Evolutionary conservation across 2,797 vertebrate species (phyloP).

Genomic region (Thaleichthys pacificus): DNA sequence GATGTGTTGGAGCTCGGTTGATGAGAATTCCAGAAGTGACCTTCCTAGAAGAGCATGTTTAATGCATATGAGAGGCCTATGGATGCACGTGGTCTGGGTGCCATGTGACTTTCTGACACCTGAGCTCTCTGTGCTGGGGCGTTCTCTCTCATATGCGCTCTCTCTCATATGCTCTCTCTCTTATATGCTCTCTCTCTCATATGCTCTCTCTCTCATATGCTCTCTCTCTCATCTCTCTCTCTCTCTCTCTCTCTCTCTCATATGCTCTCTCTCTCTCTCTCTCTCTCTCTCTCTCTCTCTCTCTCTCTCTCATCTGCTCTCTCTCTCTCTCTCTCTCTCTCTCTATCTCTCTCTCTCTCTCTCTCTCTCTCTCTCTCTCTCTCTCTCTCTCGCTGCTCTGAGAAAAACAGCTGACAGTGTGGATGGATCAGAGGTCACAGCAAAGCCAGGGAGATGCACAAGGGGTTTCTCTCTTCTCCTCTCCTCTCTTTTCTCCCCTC

Average conservation of each 20-base stretch:
- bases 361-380: slow-evolving; percentile 4
- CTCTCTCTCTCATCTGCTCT: slow-evolving; percentile 3
- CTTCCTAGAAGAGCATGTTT: no score
- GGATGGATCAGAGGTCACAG: slow-evolving; percentile 25
- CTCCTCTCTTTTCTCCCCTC: slow-evolving; percentile 39
- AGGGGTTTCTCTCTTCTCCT: slow-evolving; percentile 67
- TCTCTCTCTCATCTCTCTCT: slow-evolving; percentile 2
- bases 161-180: no score
- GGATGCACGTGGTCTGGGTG: no score
- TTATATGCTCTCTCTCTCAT: not conserved
- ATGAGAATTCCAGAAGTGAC: no score
- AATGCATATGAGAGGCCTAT: no score
- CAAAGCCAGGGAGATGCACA: slow-evolving; percentile 24
- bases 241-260: no score
- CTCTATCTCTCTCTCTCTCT: slow-evolving; percentile 14
- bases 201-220: slow-evolving; percentile 15
- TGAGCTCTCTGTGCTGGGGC: no score
- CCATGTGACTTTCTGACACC: no score
- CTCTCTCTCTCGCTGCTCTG: slow-evolving; percentile 33
- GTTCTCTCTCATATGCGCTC: no score
- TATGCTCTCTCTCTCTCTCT: not conserved
- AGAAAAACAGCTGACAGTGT: slow-evolving; percentile 53
- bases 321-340: not conserved
- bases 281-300: slow-evolving; percentile 9
- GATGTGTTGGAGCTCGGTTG: no score